Evolutionary conservation across 1,140 invertebrate genomes (phyloP).

Genomic region (Melitaea cinxia): DNA sequence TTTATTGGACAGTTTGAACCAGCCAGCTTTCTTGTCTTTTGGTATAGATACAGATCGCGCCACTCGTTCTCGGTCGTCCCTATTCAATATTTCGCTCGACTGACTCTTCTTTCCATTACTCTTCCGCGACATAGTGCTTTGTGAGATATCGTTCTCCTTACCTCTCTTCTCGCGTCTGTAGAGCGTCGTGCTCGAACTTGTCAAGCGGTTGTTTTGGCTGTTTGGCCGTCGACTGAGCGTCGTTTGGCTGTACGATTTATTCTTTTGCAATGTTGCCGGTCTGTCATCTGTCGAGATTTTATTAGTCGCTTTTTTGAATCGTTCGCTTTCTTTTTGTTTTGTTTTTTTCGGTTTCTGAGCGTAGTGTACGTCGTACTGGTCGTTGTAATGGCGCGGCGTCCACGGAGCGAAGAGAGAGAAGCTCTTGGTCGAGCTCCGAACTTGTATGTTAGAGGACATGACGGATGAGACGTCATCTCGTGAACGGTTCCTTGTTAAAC

Average conservation of each 20-base stretch:
- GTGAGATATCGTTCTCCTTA: constrained; percentile 66
- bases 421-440: constrained; percentile 89
- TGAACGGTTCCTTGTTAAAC: constrained; percentile 83
- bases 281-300: constrained; percentile 49
- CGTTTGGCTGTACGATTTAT: constrained; percentile 73
- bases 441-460: constrained; percentile 84
- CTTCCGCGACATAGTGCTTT: constrained; percentile 77
- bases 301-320: constrained; percentile 60
- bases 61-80: constrained; percentile 74
- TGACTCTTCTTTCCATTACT: constrained; percentile 81
- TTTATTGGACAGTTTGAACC: constrained; percentile 85
- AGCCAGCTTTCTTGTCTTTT: constrained; percentile 86
- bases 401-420: constrained; percentile 92
- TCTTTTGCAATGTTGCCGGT: constrained; percentile 57
- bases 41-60: constrained; percentile 86
- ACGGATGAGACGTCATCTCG: constrained; percentile 87
- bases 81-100: constrained; percentile 84
- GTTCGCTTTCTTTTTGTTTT: constrained; percentile 50
- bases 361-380: constrained; percentile 90
- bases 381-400: constrained; percentile 88
- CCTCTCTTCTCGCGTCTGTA: constrained; percentile 67
- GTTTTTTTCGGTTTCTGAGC: constrained; percentile 83
- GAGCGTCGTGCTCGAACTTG: constrained; percentile 66
- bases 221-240: constrained; percentile 64
- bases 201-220: constrained; percentile 57